These are phyloP conservation scores for Nephrotoma appendiculata DNA, from an alignment of 2,888 invertebrate genomes.

Conservation along the genomic window DNA sequence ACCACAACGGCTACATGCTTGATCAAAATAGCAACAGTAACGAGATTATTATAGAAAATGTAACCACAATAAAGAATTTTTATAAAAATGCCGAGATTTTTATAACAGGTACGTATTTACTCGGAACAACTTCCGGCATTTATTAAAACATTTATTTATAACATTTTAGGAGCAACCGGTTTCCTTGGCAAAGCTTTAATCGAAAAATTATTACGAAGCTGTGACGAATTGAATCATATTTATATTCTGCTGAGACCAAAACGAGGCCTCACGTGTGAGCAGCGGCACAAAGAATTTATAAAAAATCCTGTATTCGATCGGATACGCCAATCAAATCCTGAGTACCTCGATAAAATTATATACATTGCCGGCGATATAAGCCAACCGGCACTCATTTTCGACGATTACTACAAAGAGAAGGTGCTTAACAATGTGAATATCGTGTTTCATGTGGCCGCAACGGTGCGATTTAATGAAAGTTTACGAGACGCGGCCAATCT, in stretches of 20 bases:
- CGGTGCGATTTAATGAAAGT: constrained; percentile 86
- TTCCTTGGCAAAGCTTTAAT: constrained; percentile 87
- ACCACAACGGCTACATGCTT: neutral
- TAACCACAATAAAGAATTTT: constrained; percentile 10
- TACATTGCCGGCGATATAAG: constrained; percentile 65
- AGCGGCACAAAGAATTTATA: constrained; percentile 57
- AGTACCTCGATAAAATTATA: constrained; percentile 48
- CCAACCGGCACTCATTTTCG: constrained; percentile 53
- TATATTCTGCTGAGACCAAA: constrained; percentile 70
- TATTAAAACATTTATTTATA: neutral
- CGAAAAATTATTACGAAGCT: constrained; percentile 80
- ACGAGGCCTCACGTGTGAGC: constrained; percentile 50
- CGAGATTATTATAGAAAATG: neutral
- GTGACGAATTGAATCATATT: constrained; percentile 60
- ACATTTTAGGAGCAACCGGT: constrained; percentile 57
- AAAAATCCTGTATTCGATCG: constrained; percentile 63
- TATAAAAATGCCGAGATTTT: constrained; percentile 24
- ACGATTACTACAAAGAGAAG: constrained; percentile 43
- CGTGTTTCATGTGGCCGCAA: constrained; percentile 93
- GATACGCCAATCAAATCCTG: constrained; percentile 46
- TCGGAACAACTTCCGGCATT: neutral
- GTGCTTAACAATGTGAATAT: constrained; percentile 56
- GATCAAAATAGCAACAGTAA: neutral
- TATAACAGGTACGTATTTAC: constrained; percentile 20
- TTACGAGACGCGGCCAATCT: constrained; percentile 73